Evolutionary conservation across 2,888 invertebrate species (phyloP).

Genomic region (Drosophila siamana): DNA sequence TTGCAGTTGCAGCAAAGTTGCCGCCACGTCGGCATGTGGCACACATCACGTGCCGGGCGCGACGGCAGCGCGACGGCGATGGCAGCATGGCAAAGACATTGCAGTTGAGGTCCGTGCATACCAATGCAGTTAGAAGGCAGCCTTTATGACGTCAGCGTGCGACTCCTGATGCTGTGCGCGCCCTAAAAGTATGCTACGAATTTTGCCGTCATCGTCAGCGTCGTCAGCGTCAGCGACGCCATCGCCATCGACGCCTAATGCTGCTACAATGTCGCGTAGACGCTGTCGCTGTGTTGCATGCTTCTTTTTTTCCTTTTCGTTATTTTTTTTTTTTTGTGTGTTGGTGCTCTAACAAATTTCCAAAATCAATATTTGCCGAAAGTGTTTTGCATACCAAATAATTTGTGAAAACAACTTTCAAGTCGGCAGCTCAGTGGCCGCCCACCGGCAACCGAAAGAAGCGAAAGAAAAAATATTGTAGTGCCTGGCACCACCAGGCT

Average conservation of each 20-base stretch:
- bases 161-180: slow-evolving; percentile 43
- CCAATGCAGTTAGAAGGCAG: slow-evolving; percentile 68
- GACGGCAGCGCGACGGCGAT: slow-evolving; percentile 9
- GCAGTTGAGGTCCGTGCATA: slow-evolving; percentile 73
- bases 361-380: slow-evolving; percentile 83
- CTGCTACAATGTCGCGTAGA: slow-evolving; percentile 68
- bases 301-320: slow-evolving; percentile 34
- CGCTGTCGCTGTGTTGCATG: slow-evolving; percentile 41
- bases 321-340: slow-evolving; percentile 54
- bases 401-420: slow-evolving; percentile 73
- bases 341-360: slow-evolving; percentile 75
- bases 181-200: slow-evolving; percentile 68
- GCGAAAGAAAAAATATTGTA: slow-evolving; percentile 62
- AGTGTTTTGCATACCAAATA: slow-evolving; percentile 83
- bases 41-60: slow-evolving; percentile 75
- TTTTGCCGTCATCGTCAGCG: slow-evolving; percentile 53
- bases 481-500: slow-evolving; percentile 81
- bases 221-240: not conserved
- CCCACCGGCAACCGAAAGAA: slow-evolving; percentile 6
- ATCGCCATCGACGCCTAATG: slow-evolving; percentile 54
- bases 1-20: slow-evolving; percentile 9
- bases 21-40: slow-evolving; percentile 66
- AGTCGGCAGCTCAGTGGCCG: slow-evolving; percentile 25
- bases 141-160: slow-evolving; percentile 73
- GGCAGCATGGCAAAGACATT: slow-evolving; percentile 64